Evolutionary conservation across 1,140 invertebrate species (phyloP).

Genomic region (Ridgeia piscesae): DNA sequence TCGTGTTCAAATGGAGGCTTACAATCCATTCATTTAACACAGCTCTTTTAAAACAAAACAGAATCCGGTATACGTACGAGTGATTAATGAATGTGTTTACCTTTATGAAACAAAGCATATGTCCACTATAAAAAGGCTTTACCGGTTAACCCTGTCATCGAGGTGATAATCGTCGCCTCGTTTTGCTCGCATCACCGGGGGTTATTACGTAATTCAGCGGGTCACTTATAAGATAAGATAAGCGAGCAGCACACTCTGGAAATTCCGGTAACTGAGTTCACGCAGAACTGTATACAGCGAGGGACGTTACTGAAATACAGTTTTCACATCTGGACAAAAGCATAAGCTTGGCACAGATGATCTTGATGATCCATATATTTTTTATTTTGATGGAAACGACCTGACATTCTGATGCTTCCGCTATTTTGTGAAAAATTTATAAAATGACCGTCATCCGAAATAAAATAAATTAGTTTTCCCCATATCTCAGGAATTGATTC

Average conservation of each 20-base stretch:
- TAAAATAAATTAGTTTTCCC: too few relatives aligned
- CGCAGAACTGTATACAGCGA: neutral
- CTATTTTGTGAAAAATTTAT: too few relatives aligned
- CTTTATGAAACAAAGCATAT: neutral
- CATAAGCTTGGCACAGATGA: too few relatives aligned
- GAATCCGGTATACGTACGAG: too few relatives aligned
- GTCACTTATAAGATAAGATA: neutral
- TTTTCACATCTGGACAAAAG: too few relatives aligned
- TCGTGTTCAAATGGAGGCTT: neutral
- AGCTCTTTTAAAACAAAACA: neutral
- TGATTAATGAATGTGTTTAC: neutral
- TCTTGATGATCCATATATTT: too few relatives aligned
- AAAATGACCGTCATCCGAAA: too few relatives aligned
- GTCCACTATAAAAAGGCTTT: neutral
- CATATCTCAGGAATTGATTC: too few relatives aligned
- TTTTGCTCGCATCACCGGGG: neutral
- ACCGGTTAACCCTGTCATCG: neutral
- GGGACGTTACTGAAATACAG: too few relatives aligned
- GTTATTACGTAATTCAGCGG: neutral
- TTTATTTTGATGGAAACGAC: too few relatives aligned
- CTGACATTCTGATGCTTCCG: too few relatives aligned
- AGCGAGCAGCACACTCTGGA: neutral
- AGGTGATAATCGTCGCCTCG: neutral
- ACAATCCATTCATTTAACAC: neutral
- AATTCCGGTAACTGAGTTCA: neutral